Base-by-base conservation (phyloP, 2,888 invertebrate species). In the Drosophila anomalata region DNA sequence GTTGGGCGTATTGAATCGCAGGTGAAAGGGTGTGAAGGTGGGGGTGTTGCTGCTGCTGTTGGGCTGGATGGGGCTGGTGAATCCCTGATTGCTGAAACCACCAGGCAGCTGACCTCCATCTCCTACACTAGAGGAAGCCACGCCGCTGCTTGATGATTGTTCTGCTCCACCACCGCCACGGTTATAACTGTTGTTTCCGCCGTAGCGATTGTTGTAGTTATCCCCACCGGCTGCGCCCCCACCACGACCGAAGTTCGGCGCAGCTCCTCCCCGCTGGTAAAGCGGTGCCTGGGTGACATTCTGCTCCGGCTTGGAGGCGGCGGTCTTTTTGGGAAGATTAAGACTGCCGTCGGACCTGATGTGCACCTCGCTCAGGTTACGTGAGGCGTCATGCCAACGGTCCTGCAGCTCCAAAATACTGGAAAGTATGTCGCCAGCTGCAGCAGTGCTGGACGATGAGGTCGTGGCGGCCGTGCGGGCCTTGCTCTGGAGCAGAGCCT, bases 351-450 rank as follows among this genome's bases (percentile, higher is more conserved):
- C 94, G 2, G 88, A 65, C 44, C 83, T 87, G 14, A 91, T 91
- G 29, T 73, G 87, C 2, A 93, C 93, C 46, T 94, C 93, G 7
- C 94, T 92, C 3, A 94, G 90, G 24, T 94, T 89, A 3, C 90
- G 92, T 51, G 94, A 93, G 70, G 94, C 94, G 6, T 95, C 94
- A 89, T 95, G 95, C 91, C 96, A 94, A 66, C 94, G 92, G 53
- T 94, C 93, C 90, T 96, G 96, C 76, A 94, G 93, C 73, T 94
- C 94, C 81, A 96, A 91, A 76, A 96, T 96, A 79, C 93, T 94
- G 31, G 94, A 94, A 5, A 96, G 91, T 8, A 96, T 83, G 91
- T 96, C 95, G 20, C 59, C 70, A 0, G 70, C 41, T 6, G 93
- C 92, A 9, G 92, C 92, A n/a, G 71, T 42, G n/a, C 56, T 29